Percentiles rank a stretch among this genome's conserved stretches.
Evolutionary conservation across 2,888 invertebrate species (phyloP).

Genomic region (Dynastes hyllus): DNA sequence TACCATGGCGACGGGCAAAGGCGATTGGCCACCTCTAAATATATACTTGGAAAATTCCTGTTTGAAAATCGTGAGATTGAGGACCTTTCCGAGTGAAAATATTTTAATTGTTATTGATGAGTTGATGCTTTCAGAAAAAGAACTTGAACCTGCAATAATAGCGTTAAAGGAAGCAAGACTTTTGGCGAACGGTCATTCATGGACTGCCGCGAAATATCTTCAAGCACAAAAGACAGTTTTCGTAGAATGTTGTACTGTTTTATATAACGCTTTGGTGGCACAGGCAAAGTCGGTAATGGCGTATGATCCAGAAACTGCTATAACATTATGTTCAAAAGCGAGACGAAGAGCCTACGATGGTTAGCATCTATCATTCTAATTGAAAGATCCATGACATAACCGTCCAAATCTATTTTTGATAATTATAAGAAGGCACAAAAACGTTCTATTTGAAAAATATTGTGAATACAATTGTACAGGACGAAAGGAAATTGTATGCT

Average conservation of each 20-base stretch:
- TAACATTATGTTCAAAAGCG: conserved; percentile 72
- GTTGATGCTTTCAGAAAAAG: conserved; percentile 49
- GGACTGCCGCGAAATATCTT: conserved; percentile 67
- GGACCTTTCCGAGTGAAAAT: background rate
- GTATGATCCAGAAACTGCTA: conserved; percentile 70
- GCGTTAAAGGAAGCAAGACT: conserved; percentile 61
- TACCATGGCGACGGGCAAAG: conserved; percentile 72
- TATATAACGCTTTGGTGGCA: conserved; percentile 70
- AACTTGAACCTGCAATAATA: conserved; percentile 60
- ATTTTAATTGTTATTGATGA: too few species aligned
- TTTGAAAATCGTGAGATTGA: conserved; percentile 72
- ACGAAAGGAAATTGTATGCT: too few species aligned
- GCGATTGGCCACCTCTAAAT: conserved; percentile 73
- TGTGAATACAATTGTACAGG: too few species aligned
- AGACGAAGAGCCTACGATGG: conserved; percentile 74
- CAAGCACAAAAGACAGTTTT: conserved; percentile 69
- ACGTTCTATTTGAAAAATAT: too few species aligned
- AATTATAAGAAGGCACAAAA: too few species aligned
- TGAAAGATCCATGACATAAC: too few species aligned
- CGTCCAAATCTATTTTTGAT: too few species aligned
- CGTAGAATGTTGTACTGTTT: conserved; percentile 70
- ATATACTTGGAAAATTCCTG: conserved; percentile 73
- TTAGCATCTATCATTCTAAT: conserved; percentile 58
- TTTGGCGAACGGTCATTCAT: conserved; percentile 67
- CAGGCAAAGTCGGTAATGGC: conserved; percentile 69